These are phyloP conservation scores for Xiphophorus couchianus DNA, from an alignment of 2,113 vertebrate species.

Conservation along the genomic window DNA sequence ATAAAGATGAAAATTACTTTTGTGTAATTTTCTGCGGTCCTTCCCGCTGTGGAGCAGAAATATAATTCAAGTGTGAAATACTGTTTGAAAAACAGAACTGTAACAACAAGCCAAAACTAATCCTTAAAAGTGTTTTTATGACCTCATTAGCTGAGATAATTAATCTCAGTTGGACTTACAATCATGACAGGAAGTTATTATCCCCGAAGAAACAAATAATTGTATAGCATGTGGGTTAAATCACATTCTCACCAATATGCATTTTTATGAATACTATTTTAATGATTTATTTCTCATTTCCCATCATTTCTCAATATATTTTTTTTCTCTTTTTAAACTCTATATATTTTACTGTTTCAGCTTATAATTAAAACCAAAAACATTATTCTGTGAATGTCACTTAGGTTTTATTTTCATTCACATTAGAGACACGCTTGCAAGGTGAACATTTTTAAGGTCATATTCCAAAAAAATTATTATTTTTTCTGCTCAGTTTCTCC, in stretches of 20 bases:
- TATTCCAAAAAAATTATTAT: no score
- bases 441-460: no score
- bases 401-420: background rate
- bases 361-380: background rate
- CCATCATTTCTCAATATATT: background rate
- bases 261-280: background rate
- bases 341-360: background rate
- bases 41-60: no score
- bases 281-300: background rate
- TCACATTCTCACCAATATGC: background rate
- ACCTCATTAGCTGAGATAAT: background rate
- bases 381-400: background rate
- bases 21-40: no score
- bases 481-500: no score
- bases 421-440: no score
- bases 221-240: background rate
- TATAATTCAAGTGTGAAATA: background rate
- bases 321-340: background rate
- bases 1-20: no score
- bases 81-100: background rate
- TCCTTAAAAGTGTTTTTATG: background rate
- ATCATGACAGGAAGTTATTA: background rate
- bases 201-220: background rate
- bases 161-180: background rate
- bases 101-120: background rate